Percentiles rank a stretch among this genome's conserved stretches.
phyloP scores from a whole-genome alignment of 2,797 vertebrate genomes.

The Sebastes diploproa region DNA sequence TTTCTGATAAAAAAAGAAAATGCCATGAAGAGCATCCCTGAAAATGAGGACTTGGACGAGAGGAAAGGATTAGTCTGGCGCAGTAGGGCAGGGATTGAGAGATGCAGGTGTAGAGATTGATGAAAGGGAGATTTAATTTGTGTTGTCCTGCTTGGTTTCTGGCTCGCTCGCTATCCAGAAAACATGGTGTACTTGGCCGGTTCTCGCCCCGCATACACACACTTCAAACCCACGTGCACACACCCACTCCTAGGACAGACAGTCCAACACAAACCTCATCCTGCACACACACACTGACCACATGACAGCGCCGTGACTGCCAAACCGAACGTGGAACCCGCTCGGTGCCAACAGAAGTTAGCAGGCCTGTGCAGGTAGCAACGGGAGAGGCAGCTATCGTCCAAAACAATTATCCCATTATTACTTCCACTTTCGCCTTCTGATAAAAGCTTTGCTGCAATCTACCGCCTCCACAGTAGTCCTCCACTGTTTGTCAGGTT shows the following conservation, averaged over 20 bases:
- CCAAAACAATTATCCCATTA: conserved; percentile 73
- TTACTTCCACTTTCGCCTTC: conserved; percentile 55
- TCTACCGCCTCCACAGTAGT: conserved; percentile 58
- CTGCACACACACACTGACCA: conserved; percentile 3
- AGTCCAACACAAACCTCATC: conserved; percentile 8
- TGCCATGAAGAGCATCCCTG: conserved; percentile 6
- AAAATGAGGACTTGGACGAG: conserved; percentile 22
- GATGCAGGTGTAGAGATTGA: conserved; percentile 58
- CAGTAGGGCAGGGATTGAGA: conserved; percentile 18
- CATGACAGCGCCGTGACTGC: conserved; percentile 11
- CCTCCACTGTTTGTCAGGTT: conserved; percentile 49
- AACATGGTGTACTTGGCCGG: conserved; percentile 39
- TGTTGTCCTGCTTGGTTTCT: conserved; percentile 38
- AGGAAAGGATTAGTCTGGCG: conserved; percentile 16
- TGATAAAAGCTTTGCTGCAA: conserved; percentile 62
- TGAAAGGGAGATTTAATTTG: conserved; percentile 44
- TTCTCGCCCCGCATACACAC: conserved; percentile 1
- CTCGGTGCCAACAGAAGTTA: conserved; percentile 34
- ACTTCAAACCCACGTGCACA: conserved; percentile 12
- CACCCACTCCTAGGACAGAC: conserved; percentile 16
- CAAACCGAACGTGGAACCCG: neutral
- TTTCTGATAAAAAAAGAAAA: conserved; percentile 14
- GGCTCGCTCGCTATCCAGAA: conserved; percentile 23
- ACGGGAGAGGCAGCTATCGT: conserved; percentile 41
- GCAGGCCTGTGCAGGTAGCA: conserved; percentile 33